Evolutionary conservation across 2,113 vertebrate genomes (phyloP), one percentile per base, ranked within the genome.

Genomic region (Potamarius usumacintae): DNA sequence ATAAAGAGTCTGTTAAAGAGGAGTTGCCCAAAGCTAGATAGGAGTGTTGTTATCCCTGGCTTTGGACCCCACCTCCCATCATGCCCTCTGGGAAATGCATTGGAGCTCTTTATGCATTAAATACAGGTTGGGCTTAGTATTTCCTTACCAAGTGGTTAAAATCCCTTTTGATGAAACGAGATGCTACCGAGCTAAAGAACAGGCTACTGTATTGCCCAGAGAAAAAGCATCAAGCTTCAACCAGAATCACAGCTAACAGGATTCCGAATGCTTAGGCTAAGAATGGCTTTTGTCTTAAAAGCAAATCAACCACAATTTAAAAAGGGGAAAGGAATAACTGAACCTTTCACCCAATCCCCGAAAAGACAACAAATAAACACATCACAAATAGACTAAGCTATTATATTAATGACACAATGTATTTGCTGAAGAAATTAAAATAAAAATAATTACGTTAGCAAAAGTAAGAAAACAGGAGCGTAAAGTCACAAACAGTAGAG

Each of bases 251-350:
- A 85, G 91, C 91, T 92, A 93, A 85, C 93, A 90, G 80, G 91
- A 82, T 87, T 91, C 87, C 88, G 88, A 84, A 83, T 88, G 86
- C 90, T 89, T 91, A 90, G 91, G 90, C 85, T 91, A 90, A 93
- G 92, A 93, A 92, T 87, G 89, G 92, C 92, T 92, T 92, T 94
- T 90, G 92, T 83, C 94, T 94, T 94, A 94, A 94, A 95, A 94
- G 90, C 92, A 95, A 95, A 93, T 93, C 94, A 94, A 90, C 92
- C 92, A 93, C 93, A 94, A 94, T 94, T 92, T 91, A 92, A 91
- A 88, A 93, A 93, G 91, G 88, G 92, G 88, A 93, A 92, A 93
- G 94, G 91, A 92, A 94, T 88, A 91, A 92, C 91, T 94, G 92
- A 95, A 94, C 93, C 92, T 92, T 92, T 93, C 92, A 93, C 92